Conservation (phyloP, 2,113 vertebrate species). For the Apus apus region DNA sequence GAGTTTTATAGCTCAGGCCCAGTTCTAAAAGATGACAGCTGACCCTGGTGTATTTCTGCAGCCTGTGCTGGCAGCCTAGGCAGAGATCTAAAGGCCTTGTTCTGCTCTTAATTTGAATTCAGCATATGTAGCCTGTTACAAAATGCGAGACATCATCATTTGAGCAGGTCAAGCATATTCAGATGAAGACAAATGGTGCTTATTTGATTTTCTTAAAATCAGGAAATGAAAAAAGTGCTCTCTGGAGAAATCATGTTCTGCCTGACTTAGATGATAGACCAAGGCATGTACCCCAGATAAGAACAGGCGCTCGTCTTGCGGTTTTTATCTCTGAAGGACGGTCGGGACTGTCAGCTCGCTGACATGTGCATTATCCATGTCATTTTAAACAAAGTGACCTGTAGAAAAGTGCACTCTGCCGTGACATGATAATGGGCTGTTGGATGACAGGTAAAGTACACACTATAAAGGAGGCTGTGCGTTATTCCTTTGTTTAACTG, state of each 20-base stretch:
- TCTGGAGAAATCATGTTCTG: slow-evolving; percentile 94
- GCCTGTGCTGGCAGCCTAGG: slow-evolving; percentile 48
- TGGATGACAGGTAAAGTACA: slow-evolving; percentile 87
- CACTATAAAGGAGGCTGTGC: slow-evolving; percentile 74
- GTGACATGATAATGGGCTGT: slow-evolving; percentile 89
- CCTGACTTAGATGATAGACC: slow-evolving; percentile 87
- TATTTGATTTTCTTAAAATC: slow-evolving; percentile 98
- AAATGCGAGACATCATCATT: slow-evolving; percentile 84
- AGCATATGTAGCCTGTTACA: slow-evolving; percentile 82
- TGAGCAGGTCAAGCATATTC: slow-evolving; percentile 97
- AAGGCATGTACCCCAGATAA: slow-evolving; percentile 89
- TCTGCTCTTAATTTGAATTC: slow-evolving; percentile 86
- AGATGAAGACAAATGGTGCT: slow-evolving; percentile 95
- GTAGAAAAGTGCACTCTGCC: slow-evolving; percentile 81
- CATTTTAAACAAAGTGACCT: slow-evolving; percentile 94
- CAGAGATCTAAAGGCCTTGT: slow-evolving; percentile 72
- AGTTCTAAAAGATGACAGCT: background rate
- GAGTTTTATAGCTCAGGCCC: slow-evolving; percentile 16
- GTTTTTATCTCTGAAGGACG: slow-evolving; percentile 85
- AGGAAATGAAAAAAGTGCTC: slow-evolving; percentile 96
- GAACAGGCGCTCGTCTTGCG: slow-evolving; percentile 81
- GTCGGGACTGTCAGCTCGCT: slow-evolving; percentile 84
- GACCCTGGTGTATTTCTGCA: slow-evolving; percentile 32
- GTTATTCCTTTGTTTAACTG: slow-evolving; percentile 83
- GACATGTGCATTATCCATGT: slow-evolving; percentile 87